Percentiles rank a stretch among this genome's conserved stretches.
Evolutionary conservation across 2,113 vertebrate species (phyloP).

Genomic region (Melanotaenia duboulayi): DNA sequence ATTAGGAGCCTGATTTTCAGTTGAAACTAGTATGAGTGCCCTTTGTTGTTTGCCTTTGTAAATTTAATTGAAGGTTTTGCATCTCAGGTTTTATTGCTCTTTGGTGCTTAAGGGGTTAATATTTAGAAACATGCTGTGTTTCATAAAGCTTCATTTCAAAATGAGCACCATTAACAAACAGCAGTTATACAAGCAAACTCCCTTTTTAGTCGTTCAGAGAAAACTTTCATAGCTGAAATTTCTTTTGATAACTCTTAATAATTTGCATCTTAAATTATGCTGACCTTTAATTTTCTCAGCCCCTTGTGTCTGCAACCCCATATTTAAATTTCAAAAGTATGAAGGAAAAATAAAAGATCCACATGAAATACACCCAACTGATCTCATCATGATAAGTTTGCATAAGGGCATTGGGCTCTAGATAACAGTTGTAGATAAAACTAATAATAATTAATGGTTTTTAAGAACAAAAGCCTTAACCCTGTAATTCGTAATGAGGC

Average conservation of each 20-base stretch:
- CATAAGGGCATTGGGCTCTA: neutral
- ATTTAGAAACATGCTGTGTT: neutral
- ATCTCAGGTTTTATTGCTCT: too few relatives aligned
- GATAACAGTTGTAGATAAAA: slow-evolving; percentile 4
- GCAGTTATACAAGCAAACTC: neutral
- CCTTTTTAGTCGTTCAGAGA: neutral
- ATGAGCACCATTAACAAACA: neutral
- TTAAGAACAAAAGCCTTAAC: slow-evolving; percentile 27
- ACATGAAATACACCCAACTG: slow-evolving; percentile 11
- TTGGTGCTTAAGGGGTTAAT: neutral
- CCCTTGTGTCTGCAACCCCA: neutral
- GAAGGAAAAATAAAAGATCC: neutral
- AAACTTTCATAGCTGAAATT: neutral
- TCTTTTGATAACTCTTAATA: neutral
- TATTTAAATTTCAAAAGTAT: slow-evolving; percentile 3
- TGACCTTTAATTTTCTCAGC: neutral
- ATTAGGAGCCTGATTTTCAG: too few relatives aligned
- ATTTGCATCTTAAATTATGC: neutral
- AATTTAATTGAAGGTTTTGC: too few relatives aligned
- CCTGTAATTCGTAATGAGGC: slow-evolving; percentile 2
- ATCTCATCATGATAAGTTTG: neutral
- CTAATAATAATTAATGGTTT: neutral
- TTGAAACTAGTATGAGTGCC: too few relatives aligned
- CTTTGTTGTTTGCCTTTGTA: too few relatives aligned
- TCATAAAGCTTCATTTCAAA: too few relatives aligned